Percentiles rank a stretch among this genome's conserved stretches.
These are phyloP conservation scores for Salarias fasciatus DNA, from an alignment of 2,797 vertebrate genomes.

Conservation along the genomic window DNA sequence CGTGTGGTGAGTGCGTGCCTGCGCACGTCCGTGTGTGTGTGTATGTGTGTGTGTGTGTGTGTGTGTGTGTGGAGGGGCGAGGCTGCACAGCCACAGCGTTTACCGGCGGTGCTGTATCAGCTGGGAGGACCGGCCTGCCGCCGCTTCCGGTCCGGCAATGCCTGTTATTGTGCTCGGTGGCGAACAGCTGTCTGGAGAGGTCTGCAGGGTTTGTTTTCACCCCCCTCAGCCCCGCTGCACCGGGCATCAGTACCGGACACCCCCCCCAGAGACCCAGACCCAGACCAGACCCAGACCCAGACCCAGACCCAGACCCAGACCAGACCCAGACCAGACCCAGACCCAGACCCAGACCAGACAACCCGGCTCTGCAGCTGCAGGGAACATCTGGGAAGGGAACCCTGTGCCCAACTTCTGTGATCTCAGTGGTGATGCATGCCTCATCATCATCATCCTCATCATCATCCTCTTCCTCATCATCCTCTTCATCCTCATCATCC, in stretches of 20 bases:
- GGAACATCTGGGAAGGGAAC: conserved; percentile 11
- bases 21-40: conserved; percentile 79
- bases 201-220: conserved; percentile 27
- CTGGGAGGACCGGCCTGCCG: conserved; percentile 2
- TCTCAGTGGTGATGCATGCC: neutral
- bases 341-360: no score
- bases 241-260: no score
- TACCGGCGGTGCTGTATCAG: conserved; percentile 9
- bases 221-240: neutral
- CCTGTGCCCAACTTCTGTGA: neutral
- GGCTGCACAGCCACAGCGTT: conserved; percentile 55
- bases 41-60: conserved; percentile 66
- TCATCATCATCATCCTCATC: neutral
- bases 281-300: no score
- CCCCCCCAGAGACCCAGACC: neutral
- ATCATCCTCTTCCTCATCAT: neutral
- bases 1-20: conserved; percentile 88
- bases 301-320: neutral
- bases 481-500: neutral
- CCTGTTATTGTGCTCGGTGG: neutral
- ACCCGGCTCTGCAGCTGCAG: conserved; percentile 13
- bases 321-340: no score
- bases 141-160: no score
- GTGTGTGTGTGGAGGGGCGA: conserved; percentile 77
- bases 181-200: conserved; percentile 4